Percentiles rank a stretch among this genome's conserved stretches.
phyloP scores from a whole-genome alignment of 2,888 invertebrate genomes.

The Alviniconcha strummeri region DNA sequence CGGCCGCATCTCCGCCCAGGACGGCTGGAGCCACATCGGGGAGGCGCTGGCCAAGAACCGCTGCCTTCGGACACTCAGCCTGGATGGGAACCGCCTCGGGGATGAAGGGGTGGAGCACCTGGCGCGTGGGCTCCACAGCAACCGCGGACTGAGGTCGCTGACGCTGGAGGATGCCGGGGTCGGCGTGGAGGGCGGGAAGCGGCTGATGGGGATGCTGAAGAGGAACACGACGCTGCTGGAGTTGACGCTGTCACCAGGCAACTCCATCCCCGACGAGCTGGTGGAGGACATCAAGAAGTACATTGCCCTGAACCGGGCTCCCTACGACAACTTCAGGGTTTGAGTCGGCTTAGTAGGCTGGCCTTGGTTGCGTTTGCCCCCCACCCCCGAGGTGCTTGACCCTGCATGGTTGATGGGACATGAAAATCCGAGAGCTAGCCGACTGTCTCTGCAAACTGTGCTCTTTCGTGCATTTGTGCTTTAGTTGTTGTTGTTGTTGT shows the following conservation, averaged over 20 bases:
- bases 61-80: conserved; percentile 51
- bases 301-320: conserved; percentile 53
- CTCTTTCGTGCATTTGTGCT: too few relatives aligned
- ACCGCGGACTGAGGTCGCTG: conserved; percentile 52
- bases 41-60: conserved; percentile 59
- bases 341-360: background rate
- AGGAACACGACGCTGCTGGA: conserved; percentile 60
- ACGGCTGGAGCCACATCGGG: conserved; percentile 61
- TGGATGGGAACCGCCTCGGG: conserved; percentile 64
- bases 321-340: conserved; percentile 2
- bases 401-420: too few relatives aligned
- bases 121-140: conserved; percentile 56
- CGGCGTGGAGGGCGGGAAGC: conserved; percentile 54
- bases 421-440: too few relatives aligned
- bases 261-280: conserved; percentile 49
- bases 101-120: conserved; percentile 59
- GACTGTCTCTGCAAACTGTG: too few relatives aligned
- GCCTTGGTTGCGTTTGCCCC: too few relatives aligned
- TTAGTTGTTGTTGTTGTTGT: too few relatives aligned
- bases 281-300: conserved; percentile 55
- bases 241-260: conserved; percentile 60
- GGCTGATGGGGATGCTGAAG: conserved; percentile 57
- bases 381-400: too few relatives aligned
- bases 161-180: conserved; percentile 64
- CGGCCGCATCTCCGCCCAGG: conserved; percentile 39